These are phyloP conservation scores for Archilochus colubris DNA, from an alignment of 2,113 vertebrate genomes.

Conservation along the genomic window DNA sequence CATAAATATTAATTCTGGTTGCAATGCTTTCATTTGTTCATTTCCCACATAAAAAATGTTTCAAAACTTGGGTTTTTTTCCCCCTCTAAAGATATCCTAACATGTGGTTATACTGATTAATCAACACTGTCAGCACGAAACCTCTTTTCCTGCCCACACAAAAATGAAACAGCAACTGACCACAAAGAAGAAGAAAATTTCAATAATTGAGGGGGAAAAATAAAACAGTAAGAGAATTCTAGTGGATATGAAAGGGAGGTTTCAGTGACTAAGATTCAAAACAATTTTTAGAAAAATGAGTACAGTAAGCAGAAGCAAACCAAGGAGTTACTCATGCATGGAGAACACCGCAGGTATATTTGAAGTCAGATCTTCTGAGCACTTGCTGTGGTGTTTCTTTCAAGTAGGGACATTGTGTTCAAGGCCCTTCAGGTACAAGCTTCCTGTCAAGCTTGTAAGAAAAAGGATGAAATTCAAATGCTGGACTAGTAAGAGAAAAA, in stretches of 20 bases:
- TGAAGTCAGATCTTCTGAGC: not conserved
- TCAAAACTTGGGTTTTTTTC: fast-evolving
- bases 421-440: not conserved
- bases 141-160: conserved; percentile 5
- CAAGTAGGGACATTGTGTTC: not conserved
- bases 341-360: not conserved
- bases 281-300: not conserved
- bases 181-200: not conserved
- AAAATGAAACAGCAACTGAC: not conserved
- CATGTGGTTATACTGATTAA: conserved; percentile 7
- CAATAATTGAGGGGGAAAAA: not conserved
- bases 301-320: not conserved
- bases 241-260: not conserved
- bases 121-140: conserved; percentile 26
- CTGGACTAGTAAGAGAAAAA: not conserved
- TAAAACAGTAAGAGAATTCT: not conserved
- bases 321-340: not conserved
- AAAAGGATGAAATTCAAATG: not conserved
- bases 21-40: not conserved
- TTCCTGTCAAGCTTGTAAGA: not conserved
- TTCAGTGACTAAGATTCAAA: not conserved
- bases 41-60: not conserved
- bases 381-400: fast-evolving
- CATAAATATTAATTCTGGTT: not conserved
- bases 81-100: conserved; percentile 13